Conservation (phyloP, 2,888 invertebrate genomes). For the Euspilapteryx auroguttella region DNA sequence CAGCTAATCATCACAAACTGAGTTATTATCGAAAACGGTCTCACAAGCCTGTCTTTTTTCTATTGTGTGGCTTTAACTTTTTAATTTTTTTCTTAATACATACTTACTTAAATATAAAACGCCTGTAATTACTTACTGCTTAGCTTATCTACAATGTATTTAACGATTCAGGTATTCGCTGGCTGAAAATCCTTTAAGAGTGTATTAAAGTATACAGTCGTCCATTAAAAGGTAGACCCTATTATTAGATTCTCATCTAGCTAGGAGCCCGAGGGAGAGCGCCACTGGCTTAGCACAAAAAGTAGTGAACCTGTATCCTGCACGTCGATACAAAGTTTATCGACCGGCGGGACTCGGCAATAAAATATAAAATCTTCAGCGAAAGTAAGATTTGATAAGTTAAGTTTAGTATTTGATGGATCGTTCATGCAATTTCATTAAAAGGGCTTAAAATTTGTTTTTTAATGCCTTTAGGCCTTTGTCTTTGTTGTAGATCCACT, state of each 20-base stretch:
- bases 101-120: no score
- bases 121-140: no score
- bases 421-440: no score
- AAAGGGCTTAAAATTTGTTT: no score
- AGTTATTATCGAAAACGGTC: no score
- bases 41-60: no score
- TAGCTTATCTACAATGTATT: slow-evolving; percentile 9
- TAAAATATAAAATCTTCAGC: slow-evolving; percentile 30
- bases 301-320: slow-evolving; percentile 23
- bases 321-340: slow-evolving; percentile 31
- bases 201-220: slow-evolving; percentile 19
- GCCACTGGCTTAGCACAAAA: slow-evolving; percentile 45
- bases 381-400: slow-evolving; percentile 28
- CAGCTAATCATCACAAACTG: no score
- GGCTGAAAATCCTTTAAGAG: slow-evolving; percentile 18
- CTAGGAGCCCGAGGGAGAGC: slow-evolving; percentile 23
- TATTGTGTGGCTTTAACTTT: no score
- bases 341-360: slow-evolving; percentile 25
- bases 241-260: slow-evolving; percentile 49
- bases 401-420: no score
- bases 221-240: slow-evolving; percentile 26
- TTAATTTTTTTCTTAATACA: no score
- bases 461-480: no score
- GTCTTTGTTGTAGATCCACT: no score
- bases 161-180: slow-evolving; percentile 13